phyloP scores from a whole-genome alignment of 1,140 invertebrate genomes.

The Delia radicum region DNA sequence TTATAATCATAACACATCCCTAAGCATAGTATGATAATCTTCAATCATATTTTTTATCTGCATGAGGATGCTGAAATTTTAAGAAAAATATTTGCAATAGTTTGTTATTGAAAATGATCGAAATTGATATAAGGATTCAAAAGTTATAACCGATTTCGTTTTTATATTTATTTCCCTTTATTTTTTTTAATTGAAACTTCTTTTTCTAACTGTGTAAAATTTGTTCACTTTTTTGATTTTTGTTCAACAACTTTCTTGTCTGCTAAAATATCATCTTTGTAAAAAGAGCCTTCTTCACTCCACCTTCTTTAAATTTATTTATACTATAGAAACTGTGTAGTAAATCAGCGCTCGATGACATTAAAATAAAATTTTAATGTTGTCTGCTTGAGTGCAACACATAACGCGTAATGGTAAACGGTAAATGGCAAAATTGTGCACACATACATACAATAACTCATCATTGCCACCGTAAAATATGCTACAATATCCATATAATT shows the following conservation, averaged over 20 bases:
- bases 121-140: too few relatives aligned
- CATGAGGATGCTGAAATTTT: too few relatives aligned
- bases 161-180: conserved; percentile 2
- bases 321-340: conserved; percentile 31
- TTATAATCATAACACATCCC: too few relatives aligned
- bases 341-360: conserved; percentile 55
- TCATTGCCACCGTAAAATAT: conserved; percentile 5
- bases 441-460: background rate
- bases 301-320: background rate
- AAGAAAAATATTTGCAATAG: too few relatives aligned
- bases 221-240: background rate
- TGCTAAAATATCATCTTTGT: background rate
- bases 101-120: too few relatives aligned
- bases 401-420: conserved; percentile 11
- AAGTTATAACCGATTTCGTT: too few relatives aligned
- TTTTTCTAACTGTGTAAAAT: background rate
- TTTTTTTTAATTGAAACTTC: background rate
- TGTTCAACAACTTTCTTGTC: background rate
- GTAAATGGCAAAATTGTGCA: background rate
- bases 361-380: conserved; percentile 57
- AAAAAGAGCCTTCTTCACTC: background rate
- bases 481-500: conserved; percentile 34
- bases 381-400: conserved; percentile 27
- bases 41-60: too few relatives aligned
- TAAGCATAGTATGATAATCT: too few relatives aligned